Conservation (phyloP, 1,140 invertebrate species). For the Drosophila teissieri region DNA sequence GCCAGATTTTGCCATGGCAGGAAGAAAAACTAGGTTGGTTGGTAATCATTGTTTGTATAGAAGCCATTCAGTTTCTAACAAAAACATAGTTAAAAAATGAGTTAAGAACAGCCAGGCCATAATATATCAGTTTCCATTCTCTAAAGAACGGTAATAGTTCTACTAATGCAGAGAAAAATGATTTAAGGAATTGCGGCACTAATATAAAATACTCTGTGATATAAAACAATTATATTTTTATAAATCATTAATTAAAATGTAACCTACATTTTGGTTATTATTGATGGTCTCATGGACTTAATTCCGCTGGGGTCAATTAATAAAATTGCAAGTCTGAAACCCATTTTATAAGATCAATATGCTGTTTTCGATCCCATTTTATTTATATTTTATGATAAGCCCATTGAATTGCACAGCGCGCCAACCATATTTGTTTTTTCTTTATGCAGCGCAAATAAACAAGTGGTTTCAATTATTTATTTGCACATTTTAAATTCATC, state of each 20-base stretch:
- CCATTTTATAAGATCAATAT: background rate
- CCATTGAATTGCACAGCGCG: background rate
- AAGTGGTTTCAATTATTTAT: slow-evolving; percentile 2
- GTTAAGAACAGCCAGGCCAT: background rate
- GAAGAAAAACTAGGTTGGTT: slow-evolving; percentile 6
- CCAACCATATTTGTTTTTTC: background rate
- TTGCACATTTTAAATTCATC: slow-evolving; percentile 1
- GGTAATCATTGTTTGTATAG: too few species aligned
- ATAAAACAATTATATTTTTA: background rate
- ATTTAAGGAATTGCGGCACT: too few species aligned
- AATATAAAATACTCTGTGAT: background rate
- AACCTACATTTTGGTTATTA: too few species aligned
- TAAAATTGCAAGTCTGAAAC: background rate
- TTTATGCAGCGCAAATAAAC: too few species aligned
- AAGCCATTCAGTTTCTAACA: too few species aligned
- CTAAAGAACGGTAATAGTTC: background rate
- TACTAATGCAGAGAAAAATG: background rate
- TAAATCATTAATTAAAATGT: background rate
- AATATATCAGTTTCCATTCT: background rate
- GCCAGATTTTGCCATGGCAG: slow-evolving; percentile 3
- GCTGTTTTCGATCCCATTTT: background rate
- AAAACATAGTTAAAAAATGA: too few species aligned
- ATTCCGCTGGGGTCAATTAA: background rate
- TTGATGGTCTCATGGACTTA: background rate
- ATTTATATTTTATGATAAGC: background rate